These are phyloP conservation scores for Anas platyrhynchos DNA, from an alignment of 2,113 vertebrate species.

Conservation along the genomic window DNA sequence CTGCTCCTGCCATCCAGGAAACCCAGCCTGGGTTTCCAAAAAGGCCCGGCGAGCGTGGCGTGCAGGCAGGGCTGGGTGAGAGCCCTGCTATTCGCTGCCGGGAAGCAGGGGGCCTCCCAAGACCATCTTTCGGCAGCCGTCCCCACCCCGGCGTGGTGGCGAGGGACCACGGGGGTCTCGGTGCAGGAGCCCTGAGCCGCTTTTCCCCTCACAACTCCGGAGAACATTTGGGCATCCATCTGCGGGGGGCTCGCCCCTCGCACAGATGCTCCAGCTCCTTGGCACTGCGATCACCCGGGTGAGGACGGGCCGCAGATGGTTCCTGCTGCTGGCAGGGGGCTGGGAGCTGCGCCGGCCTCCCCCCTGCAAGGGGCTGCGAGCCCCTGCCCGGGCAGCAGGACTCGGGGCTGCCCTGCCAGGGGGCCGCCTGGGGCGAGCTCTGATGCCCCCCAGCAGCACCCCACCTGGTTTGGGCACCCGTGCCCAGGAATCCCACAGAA, in stretches of 20 bases:
- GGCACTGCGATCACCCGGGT: conserved; percentile 49
- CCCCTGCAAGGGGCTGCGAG: background rate
- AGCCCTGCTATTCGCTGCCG: conserved; percentile 35
- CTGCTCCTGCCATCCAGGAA: background rate
- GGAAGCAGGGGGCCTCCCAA: conserved; percentile 72
- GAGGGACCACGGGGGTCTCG: background rate
- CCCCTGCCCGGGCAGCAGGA: background rate
- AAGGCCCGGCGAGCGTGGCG: background rate
- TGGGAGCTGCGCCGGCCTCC: conserved; percentile 17
- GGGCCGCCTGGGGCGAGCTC: background rate
- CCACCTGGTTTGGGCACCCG: background rate
- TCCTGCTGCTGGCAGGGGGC: conserved; percentile 51
- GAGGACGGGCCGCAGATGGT: conserved; percentile 50
- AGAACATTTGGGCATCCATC: conserved; percentile 68
- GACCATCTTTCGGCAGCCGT: background rate
- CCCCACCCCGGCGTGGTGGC: background rate
- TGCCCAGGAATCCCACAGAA: background rate
- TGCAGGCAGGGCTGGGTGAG: background rate
- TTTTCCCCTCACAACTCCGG: conserved; percentile 24
- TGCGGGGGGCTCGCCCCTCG: conserved; percentile 33
- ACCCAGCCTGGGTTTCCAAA: background rate
- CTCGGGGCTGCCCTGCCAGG: background rate
- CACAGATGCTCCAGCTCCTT: conserved; percentile 61
- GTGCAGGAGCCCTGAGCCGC: background rate
- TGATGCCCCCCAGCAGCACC: background rate